phyloP scores from a whole-genome alignment of 1,140 invertebrate genomes.

The Chironomus striatipennis region DNA sequence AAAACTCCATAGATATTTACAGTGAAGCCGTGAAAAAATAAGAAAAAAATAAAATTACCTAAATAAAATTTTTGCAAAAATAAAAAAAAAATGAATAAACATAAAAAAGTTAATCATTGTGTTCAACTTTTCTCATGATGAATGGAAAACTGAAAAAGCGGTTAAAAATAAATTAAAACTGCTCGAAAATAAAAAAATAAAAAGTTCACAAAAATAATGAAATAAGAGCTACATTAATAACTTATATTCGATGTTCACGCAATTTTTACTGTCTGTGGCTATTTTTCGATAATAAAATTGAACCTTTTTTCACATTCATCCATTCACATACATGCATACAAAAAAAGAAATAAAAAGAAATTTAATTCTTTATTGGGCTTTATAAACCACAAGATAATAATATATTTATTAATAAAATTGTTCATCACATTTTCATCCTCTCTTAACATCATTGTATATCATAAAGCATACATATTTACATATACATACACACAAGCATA shows the following conservation, averaged over 20 bases:
- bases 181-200: neutral
- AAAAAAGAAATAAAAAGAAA: too few species aligned
- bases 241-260: neutral
- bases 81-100: neutral
- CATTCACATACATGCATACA: neutral
- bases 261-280: constrained; percentile 12
- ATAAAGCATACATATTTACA: too few species aligned
- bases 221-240: neutral
- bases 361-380: neutral
- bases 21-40: too few species aligned
- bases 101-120: neutral
- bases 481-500: too few species aligned
- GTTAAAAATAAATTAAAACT: neutral
- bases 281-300: neutral
- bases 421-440: too few species aligned
- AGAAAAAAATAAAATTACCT: neutral
- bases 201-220: neutral
- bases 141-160: neutral
- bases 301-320: neutral
- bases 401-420: too few species aligned
- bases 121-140: neutral
- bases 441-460: too few species aligned
- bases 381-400: neutral
- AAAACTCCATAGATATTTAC: neutral
- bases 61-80: neutral